A percentile compares a stretch with the other conserved stretches of the same genome.
phyloP scores from a whole-genome alignment of 2,113 vertebrate species.

The Microcebus griseorufus region DNA sequence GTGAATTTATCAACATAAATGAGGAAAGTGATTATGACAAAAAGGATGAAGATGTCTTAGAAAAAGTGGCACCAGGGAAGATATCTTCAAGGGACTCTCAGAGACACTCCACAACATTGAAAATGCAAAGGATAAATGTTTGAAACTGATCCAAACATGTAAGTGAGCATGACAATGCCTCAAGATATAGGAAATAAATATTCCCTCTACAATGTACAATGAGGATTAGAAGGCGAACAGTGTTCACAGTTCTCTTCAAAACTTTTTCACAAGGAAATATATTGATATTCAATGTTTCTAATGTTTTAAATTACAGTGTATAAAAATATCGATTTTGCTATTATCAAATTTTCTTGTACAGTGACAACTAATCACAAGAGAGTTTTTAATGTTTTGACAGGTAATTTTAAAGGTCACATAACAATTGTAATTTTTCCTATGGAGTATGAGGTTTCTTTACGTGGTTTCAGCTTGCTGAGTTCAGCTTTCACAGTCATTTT shows the following conservation, averaged over 20 bases:
- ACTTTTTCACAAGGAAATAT: neutral
- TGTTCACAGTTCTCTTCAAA: neutral
- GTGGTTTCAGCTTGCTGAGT: neutral
- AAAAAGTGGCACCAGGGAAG: neutral
- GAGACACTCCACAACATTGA: neutral
- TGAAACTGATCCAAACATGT: neutral
- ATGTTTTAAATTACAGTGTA: neutral
- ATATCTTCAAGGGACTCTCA: neutral
- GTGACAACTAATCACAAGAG: neutral
- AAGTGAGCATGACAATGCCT: neutral
- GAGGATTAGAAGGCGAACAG: neutral
- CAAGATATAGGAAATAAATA: neutral
- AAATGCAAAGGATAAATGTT: neutral
- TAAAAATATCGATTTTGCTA: neutral
- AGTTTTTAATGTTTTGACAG: neutral
- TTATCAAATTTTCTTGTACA: neutral
- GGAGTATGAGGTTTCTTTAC: neutral
- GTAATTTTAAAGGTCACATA: neutral
- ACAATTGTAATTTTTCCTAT: neutral
- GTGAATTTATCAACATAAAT: neutral
- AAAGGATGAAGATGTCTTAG: neutral
- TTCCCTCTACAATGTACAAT: neutral
- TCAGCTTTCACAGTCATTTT: neutral
- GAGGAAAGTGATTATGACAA: neutral
- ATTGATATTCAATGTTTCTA: neutral